phyloP scores from a whole-genome alignment of 2,888 invertebrate species.

The Rhamphomyia laevipes region DNA sequence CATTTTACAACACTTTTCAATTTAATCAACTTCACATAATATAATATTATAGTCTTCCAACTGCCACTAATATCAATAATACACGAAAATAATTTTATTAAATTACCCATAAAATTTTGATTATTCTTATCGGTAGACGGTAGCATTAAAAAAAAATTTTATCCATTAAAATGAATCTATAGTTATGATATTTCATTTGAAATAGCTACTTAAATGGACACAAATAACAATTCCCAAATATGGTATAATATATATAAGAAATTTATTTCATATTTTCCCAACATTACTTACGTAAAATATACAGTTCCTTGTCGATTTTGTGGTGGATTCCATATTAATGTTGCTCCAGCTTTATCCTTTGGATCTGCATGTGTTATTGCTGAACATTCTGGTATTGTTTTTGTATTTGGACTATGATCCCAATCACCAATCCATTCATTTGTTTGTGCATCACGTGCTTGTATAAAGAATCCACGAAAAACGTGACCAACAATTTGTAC shows the following conservation, averaged over 20 bases:
- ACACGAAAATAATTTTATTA: too few relatives aligned
- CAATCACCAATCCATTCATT: constrained; percentile 67
- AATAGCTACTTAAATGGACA: too few relatives aligned
- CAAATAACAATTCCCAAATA: neutral
- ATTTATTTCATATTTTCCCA: neutral
- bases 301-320: constrained; percentile 52
- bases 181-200: too few relatives aligned
- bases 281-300: constrained; percentile 66
- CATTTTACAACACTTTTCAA: too few relatives aligned
- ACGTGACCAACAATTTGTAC: constrained; percentile 35
- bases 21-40: too few relatives aligned
- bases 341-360: constrained; percentile 58
- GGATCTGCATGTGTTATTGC: constrained; percentile 70
- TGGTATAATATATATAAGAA: constrained; percentile 4
- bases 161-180: too few relatives aligned
- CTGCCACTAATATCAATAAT: too few relatives aligned
- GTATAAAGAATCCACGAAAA: constrained; percentile 76
- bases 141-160: too few relatives aligned
- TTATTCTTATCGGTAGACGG: too few relatives aligned
- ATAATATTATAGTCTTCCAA: too few relatives aligned
- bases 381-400: constrained; percentile 64
- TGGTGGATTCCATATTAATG: constrained; percentile 65
- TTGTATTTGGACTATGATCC: constrained; percentile 61
- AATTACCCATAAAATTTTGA: too few relatives aligned
- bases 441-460: constrained; percentile 59